Evolutionary conservation across 2,113 vertebrate genomes (phyloP), one percentile per base, ranked within the genome.

Genomic region (Pteronura brasiliensis): DNA sequence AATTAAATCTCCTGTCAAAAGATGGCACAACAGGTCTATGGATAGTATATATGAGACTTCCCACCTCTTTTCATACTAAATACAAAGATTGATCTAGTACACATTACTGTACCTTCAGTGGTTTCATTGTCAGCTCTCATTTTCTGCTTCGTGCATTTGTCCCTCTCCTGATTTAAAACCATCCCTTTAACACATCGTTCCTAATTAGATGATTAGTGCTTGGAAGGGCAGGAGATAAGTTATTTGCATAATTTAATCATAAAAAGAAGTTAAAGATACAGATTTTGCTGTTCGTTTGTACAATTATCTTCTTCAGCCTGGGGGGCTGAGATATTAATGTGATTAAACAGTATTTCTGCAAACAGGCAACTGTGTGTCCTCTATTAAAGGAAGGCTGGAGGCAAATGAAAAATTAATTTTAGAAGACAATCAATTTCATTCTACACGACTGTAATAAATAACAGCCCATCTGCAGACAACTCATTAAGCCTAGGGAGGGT

Each of bases 221-320:
- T 99, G 98, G 99, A 99, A 99, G 99, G 99, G 99, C 99, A 99
- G 97, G 97, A 99, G 99, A 99, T 99, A 99, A 99, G 99, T 99
- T 92, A 99, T 99, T 99, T 99, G 98, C 99, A 99, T 99, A 99
- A 99, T 99, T 99, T 99, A 99, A 99, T 99, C 99, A 99, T 99
- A 99, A 99, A 99, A 99, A 98, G 98, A 99, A 99, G 99, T 99
- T 99, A 99, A 99, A 99, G 99, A 99, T 99, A 99, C 99, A 99
- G 99, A 99, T 99, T 99, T 99, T 99, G 98, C 98, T 99, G 98
- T 99, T 99, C 98, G 96, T 99, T 99, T 99, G 99, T 99, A 99
- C 99, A 99, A 99, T 99, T 99, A 99, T 99, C 99, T 99, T 98
- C 98, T 97, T 98, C 98, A 98, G 99, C 99, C 99, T 99, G 96